These are phyloP conservation scores for Chrysemys picta DNA, from an alignment of 2,113 vertebrate genomes.

Conservation along the genomic window DNA sequence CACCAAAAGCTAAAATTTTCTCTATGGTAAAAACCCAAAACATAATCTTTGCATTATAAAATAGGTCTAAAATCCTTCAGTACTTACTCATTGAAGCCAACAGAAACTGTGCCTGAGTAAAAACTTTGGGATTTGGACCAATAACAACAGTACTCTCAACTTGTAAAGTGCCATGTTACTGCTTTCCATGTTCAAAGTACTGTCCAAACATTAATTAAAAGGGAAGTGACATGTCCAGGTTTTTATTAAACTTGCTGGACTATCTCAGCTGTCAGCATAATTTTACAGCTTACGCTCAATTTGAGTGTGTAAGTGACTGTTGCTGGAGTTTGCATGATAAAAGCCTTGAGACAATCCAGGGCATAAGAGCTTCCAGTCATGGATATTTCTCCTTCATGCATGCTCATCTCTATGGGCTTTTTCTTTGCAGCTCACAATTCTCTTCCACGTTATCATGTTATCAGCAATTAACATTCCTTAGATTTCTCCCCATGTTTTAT, in stretches of 20 bases:
- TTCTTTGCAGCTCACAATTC: not conserved
- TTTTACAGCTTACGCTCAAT: not conserved
- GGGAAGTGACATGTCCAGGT: not conserved
- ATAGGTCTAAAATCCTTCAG: not conserved
- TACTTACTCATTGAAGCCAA: not conserved
- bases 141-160: not conserved
- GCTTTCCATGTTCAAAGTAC: not conserved
- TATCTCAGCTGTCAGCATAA: not conserved
- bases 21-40: not conserved
- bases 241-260: not conserved
- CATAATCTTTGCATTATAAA: not conserved
- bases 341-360: not conserved
- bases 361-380: not conserved
- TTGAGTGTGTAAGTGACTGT: not conserved
- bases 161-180: not conserved
- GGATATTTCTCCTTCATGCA: not conserved
- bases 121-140: not conserved
- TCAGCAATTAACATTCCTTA: constrained; percentile 45
- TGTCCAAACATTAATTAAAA: not conserved
- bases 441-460: not conserved
- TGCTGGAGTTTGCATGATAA: not conserved
- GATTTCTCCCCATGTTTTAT: constrained; percentile 30
- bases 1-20: not conserved
- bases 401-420: not conserved
- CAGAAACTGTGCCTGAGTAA: not conserved